Evolutionary conservation across 2,113 vertebrate species (phyloP).

Genomic region (Myotis yumanensis): DNA sequence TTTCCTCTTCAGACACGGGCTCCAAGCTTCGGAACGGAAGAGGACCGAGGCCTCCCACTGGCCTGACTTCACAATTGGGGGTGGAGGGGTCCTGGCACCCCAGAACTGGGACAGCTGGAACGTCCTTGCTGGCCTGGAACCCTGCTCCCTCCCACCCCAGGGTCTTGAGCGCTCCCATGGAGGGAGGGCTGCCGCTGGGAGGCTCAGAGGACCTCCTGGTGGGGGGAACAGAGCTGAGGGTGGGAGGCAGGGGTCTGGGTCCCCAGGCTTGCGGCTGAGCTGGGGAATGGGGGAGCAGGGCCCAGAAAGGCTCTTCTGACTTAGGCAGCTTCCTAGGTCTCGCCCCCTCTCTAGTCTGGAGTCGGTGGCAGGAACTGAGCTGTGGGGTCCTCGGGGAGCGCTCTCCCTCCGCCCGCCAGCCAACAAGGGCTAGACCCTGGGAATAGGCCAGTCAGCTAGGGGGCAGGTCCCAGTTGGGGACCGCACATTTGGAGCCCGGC

Average conservation of each 20-base stretch:
- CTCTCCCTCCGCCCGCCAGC: not conserved
- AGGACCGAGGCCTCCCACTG: not conserved
- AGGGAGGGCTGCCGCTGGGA: not conserved
- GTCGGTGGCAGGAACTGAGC: slow-evolving; percentile 10
- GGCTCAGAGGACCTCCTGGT: not conserved
- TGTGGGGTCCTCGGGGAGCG: not conserved
- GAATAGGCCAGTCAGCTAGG: slow-evolving; percentile 48
- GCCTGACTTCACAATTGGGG: not conserved
- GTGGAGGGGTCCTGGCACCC: not conserved
- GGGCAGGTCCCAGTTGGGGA: slow-evolving; percentile 45
- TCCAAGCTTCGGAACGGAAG: not conserved
- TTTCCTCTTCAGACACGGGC: not conserved
- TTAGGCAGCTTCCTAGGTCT: not conserved
- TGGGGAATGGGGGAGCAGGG: not conserved
- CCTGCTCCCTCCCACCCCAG: not conserved
- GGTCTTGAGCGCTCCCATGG: not conserved
- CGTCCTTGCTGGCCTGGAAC: not conserved
- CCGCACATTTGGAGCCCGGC: slow-evolving; percentile 65
- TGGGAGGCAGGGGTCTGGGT: fast-evolving
- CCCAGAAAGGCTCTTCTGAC: not conserved
- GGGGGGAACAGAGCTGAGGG: fast-evolving
- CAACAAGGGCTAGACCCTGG: slow-evolving; percentile 52
- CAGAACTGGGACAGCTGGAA: not conserved
- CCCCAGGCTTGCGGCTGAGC: not conserved
- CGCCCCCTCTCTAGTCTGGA: not conserved